Conservation (phyloP, 2,888 invertebrate species). For the Eupithecia inturbata region DNA sequence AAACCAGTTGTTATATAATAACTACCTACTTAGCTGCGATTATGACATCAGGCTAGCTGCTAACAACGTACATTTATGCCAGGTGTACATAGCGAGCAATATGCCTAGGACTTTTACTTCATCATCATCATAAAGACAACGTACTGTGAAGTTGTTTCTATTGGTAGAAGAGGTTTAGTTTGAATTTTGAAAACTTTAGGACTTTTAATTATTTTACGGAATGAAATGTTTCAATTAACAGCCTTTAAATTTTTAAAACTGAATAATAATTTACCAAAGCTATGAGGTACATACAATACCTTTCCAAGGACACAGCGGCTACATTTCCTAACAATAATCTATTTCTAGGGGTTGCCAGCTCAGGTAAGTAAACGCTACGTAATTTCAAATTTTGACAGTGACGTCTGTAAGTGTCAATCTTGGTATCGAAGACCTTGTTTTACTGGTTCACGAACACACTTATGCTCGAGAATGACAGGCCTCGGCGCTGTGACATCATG, state of each 20-base stretch:
- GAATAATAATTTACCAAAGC: not conserved
- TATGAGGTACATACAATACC: not conserved
- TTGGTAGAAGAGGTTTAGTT: not conserved
- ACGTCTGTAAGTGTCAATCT: conserved; percentile 7
- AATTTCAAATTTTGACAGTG: conserved; percentile 12
- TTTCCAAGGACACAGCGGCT: not conserved
- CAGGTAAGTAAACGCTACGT: not conserved
- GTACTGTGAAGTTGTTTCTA: not conserved
- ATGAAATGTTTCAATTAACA: not conserved
- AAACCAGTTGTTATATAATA: conserved; percentile 63
- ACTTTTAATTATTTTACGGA: not conserved
- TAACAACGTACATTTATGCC: conserved; percentile 25
- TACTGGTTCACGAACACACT: conserved; percentile 20
- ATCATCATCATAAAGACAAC: not conserved
- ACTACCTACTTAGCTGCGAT: conserved; percentile 49
- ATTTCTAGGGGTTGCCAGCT: not conserved
- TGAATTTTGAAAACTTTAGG: not conserved
- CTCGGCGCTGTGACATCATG: conserved; percentile 71
- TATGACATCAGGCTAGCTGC: conserved; percentile 58
- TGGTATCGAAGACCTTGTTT: conserved; percentile 5
- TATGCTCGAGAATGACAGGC: conserved; percentile 53
- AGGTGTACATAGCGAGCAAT: not conserved
- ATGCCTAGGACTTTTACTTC: not conserved
- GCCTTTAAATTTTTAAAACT: not conserved
- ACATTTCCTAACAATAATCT: not conserved